Percentiles rank a stretch among this genome's conserved stretches.
These are phyloP conservation scores for Nematopogon swammerdamellus DNA, from an alignment of 2,888 invertebrate species.

Conservation along the genomic window DNA sequence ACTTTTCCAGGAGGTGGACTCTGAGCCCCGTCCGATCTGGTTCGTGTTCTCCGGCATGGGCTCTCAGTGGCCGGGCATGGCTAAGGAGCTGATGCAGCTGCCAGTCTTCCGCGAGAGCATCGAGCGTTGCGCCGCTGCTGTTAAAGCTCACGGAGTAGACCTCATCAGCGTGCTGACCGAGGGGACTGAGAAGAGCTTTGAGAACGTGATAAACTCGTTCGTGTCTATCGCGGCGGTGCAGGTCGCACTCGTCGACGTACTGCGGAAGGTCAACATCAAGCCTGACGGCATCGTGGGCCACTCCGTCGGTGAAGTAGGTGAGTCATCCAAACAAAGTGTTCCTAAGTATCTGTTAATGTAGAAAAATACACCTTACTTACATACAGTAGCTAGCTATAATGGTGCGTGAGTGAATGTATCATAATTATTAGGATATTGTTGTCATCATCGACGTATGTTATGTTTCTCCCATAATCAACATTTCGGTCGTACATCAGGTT, in stretches of 20 bases:
- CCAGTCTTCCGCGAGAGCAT: conserved; percentile 80
- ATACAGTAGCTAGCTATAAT: no score
- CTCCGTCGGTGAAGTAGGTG: conserved; percentile 85
- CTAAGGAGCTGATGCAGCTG: conserved; percentile 76
- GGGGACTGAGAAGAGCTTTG: conserved; percentile 73
- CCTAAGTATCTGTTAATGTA: no score
- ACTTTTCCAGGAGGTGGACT: conserved; percentile 21
- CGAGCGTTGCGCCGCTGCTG: conserved; percentile 68
- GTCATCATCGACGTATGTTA: no score
- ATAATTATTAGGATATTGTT: no score
- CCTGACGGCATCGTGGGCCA: conserved; percentile 97
- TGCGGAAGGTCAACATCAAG: conserved; percentile 69
- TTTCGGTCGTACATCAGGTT: no score
- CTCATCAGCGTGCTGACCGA: conserved; percentile 76
- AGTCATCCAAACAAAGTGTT: conserved; percentile 9
- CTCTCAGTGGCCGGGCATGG: conserved; percentile 97
- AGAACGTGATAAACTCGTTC: conserved; percentile 87
- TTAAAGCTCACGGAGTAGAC: conserved; percentile 78
- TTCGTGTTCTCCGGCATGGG: conserved; percentile 98
- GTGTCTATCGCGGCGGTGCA: conserved; percentile 94
- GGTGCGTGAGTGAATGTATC: no score
- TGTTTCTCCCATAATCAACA: no score
- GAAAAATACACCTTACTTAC: no score
- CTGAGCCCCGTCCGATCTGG: conserved; percentile 81
- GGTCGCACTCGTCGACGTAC: conserved; percentile 90